Conservation (phyloP, 2,888 invertebrate genomes). For the Melanostoma scalare region DNA sequence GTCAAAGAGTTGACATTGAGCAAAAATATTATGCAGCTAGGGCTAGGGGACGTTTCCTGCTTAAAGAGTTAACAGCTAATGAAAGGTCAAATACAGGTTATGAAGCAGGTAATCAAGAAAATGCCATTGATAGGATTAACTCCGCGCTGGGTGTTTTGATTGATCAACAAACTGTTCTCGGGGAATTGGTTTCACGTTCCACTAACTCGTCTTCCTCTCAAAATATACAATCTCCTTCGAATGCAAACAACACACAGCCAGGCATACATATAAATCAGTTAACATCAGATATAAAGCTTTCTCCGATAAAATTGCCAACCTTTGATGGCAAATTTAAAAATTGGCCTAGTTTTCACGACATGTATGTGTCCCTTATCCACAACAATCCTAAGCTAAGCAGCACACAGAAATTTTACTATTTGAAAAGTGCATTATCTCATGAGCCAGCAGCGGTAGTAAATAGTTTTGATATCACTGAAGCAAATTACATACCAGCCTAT, state of each 20-base stretch:
- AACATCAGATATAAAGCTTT: not conserved
- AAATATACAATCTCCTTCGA: not conserved
- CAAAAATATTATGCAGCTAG: not conserved
- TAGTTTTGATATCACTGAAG: not conserved
- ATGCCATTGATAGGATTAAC: not conserved
- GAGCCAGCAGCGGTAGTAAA: not conserved
- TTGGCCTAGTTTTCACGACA: conserved; percentile 20
- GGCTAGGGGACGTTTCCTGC: not conserved
- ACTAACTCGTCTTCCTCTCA: not conserved
- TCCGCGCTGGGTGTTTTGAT: not conserved
- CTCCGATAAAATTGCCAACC: conserved; percentile 1
- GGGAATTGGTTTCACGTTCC: not conserved
- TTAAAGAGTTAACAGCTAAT: not conserved
- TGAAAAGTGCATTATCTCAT: not conserved
- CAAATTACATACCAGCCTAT: conserved; percentile 4
- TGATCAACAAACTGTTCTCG: not conserved
- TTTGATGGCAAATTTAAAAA: conserved; percentile 13
- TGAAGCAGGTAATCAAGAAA: not conserved
- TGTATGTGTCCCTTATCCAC: conserved; percentile 1
- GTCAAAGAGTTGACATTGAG: not conserved
- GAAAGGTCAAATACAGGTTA: not conserved
- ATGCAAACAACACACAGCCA: not conserved
- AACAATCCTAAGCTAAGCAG: not conserved
- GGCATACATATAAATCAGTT: not conserved
- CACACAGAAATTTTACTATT: conserved; percentile 18